A percentile compares a stretch with the other conserved stretches of the same genome.
Conservation (phyloP, 2,888 invertebrate genomes). For the Pristionchus fissidentatus region DNA sequence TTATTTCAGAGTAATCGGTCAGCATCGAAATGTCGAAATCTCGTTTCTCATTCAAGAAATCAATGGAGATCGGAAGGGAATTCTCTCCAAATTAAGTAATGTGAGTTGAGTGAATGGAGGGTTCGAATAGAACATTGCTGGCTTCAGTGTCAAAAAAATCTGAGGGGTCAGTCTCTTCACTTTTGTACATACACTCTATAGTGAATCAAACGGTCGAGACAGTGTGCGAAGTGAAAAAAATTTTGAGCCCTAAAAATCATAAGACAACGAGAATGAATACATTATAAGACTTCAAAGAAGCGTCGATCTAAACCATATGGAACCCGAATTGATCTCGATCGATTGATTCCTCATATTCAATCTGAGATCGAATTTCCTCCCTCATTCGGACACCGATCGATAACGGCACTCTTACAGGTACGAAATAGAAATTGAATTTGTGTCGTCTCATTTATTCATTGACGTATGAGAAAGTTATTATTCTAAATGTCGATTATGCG, state of each 20-base stretch:
- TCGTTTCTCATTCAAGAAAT: background rate
- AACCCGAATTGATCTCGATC: background rate
- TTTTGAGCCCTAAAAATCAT: too few relatives aligned
- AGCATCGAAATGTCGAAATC: background rate
- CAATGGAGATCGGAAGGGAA: background rate
- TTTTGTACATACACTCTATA: too few relatives aligned
- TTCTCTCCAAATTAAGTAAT: background rate
- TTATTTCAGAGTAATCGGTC: background rate
- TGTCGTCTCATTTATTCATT: background rate
- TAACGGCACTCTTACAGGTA: background rate
- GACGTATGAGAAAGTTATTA: too few relatives aligned
- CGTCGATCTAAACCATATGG: constrained; percentile 1
- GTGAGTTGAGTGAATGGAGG: background rate
- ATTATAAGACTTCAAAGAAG: background rate
- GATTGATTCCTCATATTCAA: constrained; percentile 11
- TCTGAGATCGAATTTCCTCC: background rate
- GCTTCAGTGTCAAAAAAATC: too few relatives aligned
- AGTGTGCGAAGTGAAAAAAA: too few relatives aligned
- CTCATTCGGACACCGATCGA: background rate
- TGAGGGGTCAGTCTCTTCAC: too few relatives aligned
- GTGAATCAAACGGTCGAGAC: too few relatives aligned
- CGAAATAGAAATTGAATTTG: background rate
- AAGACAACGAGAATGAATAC: too few relatives aligned
- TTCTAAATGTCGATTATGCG: too few relatives aligned
- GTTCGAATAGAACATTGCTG: too few relatives aligned